Percentiles rank a stretch among this genome's conserved stretches.
Evolutionary conservation across 2,113 vertebrate species (phyloP).

Genomic region (Callionymus lyra): DNA sequence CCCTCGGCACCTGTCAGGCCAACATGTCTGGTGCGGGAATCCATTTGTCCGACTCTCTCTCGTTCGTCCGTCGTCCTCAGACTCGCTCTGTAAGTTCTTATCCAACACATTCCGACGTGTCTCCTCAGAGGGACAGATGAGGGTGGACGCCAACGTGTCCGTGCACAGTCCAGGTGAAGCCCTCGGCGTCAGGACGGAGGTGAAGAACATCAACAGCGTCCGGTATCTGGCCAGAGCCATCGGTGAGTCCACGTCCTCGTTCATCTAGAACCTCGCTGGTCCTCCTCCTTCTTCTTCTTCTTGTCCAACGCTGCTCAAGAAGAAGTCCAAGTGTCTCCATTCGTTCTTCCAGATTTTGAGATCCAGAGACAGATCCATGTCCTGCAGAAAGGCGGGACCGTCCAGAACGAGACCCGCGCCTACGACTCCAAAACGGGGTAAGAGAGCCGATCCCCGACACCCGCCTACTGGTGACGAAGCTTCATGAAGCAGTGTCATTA

Average conservation of each 20-base stretch:
- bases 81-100: slow-evolving; percentile 1
- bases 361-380: slow-evolving; percentile 86
- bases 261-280: too few relatives aligned
- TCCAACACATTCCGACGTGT: background rate
- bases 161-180: slow-evolving; percentile 82
- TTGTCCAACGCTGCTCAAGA: too few relatives aligned
- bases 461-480: too few relatives aligned
- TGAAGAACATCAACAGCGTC: slow-evolving; percentile 96
- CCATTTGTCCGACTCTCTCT: slow-evolving; percentile 3
- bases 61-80: background rate
- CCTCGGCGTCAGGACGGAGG: slow-evolving; percentile 84
- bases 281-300: too few relatives aligned
- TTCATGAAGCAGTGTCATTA: too few relatives aligned
- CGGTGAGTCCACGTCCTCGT: slow-evolving; percentile 70
- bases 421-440: slow-evolving; percentile 90
- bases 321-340: too few relatives aligned
- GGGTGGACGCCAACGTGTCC: slow-evolving; percentile 95
- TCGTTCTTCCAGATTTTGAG: slow-evolving; percentile 79
- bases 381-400: slow-evolving; percentile 75
- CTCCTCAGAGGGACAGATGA: slow-evolving; percentile 81
- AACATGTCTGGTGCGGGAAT: slow-evolving; percentile 86
- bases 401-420: slow-evolving; percentile 89
- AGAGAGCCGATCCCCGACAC: slow-evolving; percentile 42
- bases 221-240: slow-evolving; percentile 85
- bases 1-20: slow-evolving; percentile 87